Evolutionary conservation across 2,888 invertebrate species (phyloP).

Genomic region (Lagria hirta): DNA sequence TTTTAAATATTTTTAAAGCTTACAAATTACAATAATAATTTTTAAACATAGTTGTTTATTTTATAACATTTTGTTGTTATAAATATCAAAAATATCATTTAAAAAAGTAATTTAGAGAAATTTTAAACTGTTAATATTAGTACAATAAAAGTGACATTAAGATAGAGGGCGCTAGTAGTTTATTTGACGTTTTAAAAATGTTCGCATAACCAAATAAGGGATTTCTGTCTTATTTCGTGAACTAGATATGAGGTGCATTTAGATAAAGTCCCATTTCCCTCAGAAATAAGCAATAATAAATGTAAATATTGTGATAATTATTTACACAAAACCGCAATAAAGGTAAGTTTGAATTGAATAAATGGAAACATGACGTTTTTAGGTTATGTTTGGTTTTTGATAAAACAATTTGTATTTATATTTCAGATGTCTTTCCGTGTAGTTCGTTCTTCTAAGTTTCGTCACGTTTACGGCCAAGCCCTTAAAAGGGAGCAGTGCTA

Average conservation of each 20-base stretch:
- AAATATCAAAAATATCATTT: too few relatives aligned
- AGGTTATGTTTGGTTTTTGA: slow-evolving; percentile 40
- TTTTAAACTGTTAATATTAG: too few relatives aligned
- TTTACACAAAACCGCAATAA: slow-evolving; percentile 3
- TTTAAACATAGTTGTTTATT: too few relatives aligned
- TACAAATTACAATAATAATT: too few relatives aligned
- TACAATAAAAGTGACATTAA: slow-evolving; percentile 2
- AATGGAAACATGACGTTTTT: slow-evolving; percentile 33
- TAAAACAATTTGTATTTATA: slow-evolving; percentile 6
- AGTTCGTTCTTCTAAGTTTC: slow-evolving; percentile 96
- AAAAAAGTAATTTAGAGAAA: too few relatives aligned
- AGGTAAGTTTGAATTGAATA: slow-evolving; percentile 6
- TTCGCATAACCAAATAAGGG: slow-evolving; percentile 56
- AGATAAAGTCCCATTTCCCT: slow-evolving; percentile 24
- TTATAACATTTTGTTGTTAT: too few relatives aligned
- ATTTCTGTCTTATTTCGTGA: slow-evolving; percentile 48
- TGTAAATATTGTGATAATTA: slow-evolving; percentile 19
- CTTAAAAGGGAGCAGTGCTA: slow-evolving; percentile 95
- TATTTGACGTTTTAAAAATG: slow-evolving; percentile 53
- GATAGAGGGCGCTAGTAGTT: slow-evolving; percentile 7
- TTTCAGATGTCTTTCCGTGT: slow-evolving; percentile 90
- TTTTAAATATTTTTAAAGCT: too few relatives aligned
- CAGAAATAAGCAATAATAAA: slow-evolving; percentile 4
- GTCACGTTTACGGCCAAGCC: slow-evolving; percentile 90
- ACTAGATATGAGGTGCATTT: slow-evolving; percentile 46